These are phyloP conservation scores for Trichonephila clavipes DNA, from an alignment of 1,140 invertebrate genomes.

Conservation along the genomic window DNA sequence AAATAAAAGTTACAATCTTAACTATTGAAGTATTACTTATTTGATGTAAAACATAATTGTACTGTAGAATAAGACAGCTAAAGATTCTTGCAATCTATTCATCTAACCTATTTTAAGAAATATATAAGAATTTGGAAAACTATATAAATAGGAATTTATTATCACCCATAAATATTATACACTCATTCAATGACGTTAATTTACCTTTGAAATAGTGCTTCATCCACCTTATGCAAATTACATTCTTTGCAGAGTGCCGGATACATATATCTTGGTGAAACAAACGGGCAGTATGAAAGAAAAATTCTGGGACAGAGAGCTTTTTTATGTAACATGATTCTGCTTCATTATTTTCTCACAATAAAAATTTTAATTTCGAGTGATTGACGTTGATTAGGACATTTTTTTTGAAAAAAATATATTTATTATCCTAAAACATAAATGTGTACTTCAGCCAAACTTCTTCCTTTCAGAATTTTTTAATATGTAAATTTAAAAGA, in stretches of 20 bases:
- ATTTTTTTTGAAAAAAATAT: background rate
- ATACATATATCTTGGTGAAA: background rate
- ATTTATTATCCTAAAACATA: background rate
- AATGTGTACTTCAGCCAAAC: background rate
- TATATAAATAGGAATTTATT: too few species aligned
- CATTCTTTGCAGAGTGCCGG: background rate
- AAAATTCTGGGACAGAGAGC: background rate
- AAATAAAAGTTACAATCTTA: too few species aligned
- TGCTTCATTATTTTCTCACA: background rate
- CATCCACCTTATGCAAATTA: background rate
- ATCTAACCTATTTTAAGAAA: too few species aligned
- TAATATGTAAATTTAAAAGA: too few species aligned
- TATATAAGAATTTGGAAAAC: too few species aligned
- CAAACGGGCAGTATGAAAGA: background rate
- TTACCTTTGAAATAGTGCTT: background rate
- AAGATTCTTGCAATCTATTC: too few species aligned
- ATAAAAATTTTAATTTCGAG: background rate
- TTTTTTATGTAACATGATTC: background rate
- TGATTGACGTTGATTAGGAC: constrained; percentile 9
- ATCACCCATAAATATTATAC: background rate
- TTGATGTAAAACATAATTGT: too few species aligned
- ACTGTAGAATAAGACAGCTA: too few species aligned
- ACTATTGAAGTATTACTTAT: too few species aligned
- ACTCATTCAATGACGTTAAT: background rate
- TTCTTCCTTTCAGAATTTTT: background rate